Evolutionary conservation across 2,888 invertebrate species (phyloP), one percentile per base, ranked within the genome.

Genomic region (Macrostomum cliftonense): DNA sequence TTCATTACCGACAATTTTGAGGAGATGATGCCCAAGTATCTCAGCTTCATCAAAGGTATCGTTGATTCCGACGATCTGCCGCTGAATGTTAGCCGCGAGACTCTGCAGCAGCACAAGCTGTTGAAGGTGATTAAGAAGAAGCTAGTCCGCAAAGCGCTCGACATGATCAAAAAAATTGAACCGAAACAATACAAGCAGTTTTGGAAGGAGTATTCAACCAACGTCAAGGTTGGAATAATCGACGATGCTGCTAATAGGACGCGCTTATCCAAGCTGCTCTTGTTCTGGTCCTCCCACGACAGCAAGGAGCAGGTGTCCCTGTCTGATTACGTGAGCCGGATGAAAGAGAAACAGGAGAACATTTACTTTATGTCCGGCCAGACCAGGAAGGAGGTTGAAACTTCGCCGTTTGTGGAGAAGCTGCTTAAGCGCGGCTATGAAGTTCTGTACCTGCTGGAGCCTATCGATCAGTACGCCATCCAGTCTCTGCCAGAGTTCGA

Each of bases 1-100:
- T 99, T 97, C 75, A 97, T 97, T 73, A 95, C 95, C 11, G 95
- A 97, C 70, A 89, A 95, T 74, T 95, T 97, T 76, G 87, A 87
- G 69, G 95, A 97, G 67, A 87, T 97, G 82, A 86, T 97, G 82
- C 95, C 97, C 56, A 89, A 84, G 70, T 99, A 93, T 71, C 76
- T 97, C 59, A 81, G 79, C 58, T 99, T 99, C 71, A 79, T 99
- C 53, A 81, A 83, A 50, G 97, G 97, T 61, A 83, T 99, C 57
- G 95, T 97, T 43, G 97, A 97, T 74, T 91, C 89, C 13, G 97
- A 97, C 72, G 97, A 99, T 74, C 74, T 99, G 58, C 97, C 97
- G 36, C 76, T 97, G 58, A 99, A 99, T 71, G 95, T 97, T 36
- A 88, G 88, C 1, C 81, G 97, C 58, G 97, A 97, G 75, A 93